A percentile compares a stretch with the other conserved stretches of the same genome.
Evolutionary conservation across 2,113 vertebrate species (phyloP).

Genomic region (Spermophilus dauricus): DNA sequence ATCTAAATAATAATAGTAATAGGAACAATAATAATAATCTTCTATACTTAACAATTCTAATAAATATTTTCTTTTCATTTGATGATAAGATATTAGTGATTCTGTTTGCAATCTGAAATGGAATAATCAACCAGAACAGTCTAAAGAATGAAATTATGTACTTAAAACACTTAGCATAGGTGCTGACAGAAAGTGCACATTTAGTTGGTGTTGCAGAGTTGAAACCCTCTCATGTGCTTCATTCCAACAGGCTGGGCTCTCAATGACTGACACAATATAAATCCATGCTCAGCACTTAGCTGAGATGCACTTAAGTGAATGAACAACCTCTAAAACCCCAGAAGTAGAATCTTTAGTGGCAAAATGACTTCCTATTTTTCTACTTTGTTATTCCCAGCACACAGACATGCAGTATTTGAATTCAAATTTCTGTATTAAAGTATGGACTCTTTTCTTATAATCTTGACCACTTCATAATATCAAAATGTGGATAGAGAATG

Average conservation of each 20-base stretch:
- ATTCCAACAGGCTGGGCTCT: neutral
- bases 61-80: neutral
- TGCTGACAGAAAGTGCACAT: neutral
- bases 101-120: neutral
- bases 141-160: neutral
- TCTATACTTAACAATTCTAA: neutral
- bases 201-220: neutral
- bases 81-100: neutral
- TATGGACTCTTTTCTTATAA: neutral
- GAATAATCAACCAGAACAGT: neutral
- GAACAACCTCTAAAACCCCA: neutral
- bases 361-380: neutral
- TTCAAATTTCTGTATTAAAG: neutral
- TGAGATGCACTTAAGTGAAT: neutral
- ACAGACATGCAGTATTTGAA: neutral
- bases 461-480: neutral
- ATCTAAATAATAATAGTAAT: neutral
- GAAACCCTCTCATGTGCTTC: neutral
- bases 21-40: too few relatives aligned
- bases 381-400: neutral
- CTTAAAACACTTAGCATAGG: neutral
- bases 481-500: neutral
- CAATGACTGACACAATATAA: neutral
- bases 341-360: neutral
- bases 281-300: neutral